Conservation (phyloP, 2,797 vertebrate genomes). For the Rhodeus uyekii region DNA sequence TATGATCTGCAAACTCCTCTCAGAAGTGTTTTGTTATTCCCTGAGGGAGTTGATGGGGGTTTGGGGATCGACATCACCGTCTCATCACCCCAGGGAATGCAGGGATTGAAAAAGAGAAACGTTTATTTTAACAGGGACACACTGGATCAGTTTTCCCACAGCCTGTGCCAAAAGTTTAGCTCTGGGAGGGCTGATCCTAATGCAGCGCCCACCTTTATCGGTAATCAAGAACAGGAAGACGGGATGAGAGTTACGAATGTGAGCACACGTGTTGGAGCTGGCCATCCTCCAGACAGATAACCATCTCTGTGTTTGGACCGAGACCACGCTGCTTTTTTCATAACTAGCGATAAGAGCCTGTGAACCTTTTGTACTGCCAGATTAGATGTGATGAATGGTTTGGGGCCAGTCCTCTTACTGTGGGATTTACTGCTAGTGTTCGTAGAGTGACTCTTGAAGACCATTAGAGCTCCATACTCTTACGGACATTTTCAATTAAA, state of each 20-base stretch:
- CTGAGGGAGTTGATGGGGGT: conserved; percentile 28
- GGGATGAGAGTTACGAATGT: conserved; percentile 30
- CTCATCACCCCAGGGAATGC: conserved; percentile 59
- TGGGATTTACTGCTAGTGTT: not conserved
- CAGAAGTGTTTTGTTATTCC: conserved; percentile 37
- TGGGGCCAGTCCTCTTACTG: conserved; percentile 16
- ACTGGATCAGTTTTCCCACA: conserved; percentile 75
- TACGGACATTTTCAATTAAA: no score
- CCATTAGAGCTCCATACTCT: not conserved
- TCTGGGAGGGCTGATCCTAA: conserved; percentile 45
- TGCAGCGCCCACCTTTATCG: conserved; percentile 55
- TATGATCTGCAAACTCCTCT: not conserved
- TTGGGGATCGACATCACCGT: conserved; percentile 16
- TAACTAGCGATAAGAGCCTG: conserved; percentile 25
- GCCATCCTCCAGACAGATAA: conserved; percentile 23
- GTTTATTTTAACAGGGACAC: conserved; percentile 75
- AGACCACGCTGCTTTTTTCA: conserved; percentile 10
- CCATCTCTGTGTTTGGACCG: conserved; percentile 28
- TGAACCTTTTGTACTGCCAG: conserved; percentile 19
- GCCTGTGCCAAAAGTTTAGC: conserved; percentile 62
- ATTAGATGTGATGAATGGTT: not conserved
- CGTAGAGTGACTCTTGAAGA: not conserved
- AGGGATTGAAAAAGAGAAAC: conserved; percentile 69
- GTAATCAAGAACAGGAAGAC: conserved; percentile 23
- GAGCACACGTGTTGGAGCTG: conserved; percentile 42